Evolutionary conservation across 2,888 invertebrate genomes (phyloP), one percentile per base, ranked within the genome.

Genomic region (Barypeithes pellucidus): DNA sequence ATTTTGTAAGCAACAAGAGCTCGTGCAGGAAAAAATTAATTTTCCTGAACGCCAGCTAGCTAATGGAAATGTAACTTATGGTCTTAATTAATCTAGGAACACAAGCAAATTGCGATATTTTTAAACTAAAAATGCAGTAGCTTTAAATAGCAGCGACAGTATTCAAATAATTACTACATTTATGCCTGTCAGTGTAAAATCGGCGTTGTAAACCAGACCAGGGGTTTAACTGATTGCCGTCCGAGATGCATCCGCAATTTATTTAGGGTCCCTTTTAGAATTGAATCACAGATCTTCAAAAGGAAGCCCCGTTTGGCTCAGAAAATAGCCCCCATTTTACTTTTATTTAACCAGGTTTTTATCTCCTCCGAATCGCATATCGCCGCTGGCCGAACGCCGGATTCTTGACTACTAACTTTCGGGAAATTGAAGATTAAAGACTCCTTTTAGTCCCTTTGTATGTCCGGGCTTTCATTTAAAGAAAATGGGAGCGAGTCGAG

Each of bases 201-300:
- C 3, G 29, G 5, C 29, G 7, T 7, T 5, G 29, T 29, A 5
- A 4, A 29, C 24, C 24, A 24, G 24, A 29, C 29, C 29, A 24
- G 29, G 29, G 29, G 29, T 29, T 29, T 29, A 29, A 29, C 29
- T 29, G 71, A 71, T 71, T 71, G 50, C 65, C 50, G 67, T 73
- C 73, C 47, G 67, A 83, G 43, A 81, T 83, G 82, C 81, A 74
- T 70, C 85, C 85, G 85, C 85, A 86, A 86, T 86, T 86, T 85
- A 86, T 85, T 86, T 85, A 86, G 84, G 81, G 77, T 76, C 80
- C 81, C 77, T 82, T 78, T 82, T 84, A 81, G 83, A 84, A 84
- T 84, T 82, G 84, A 86, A 86, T 86, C 85, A 84, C 81, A 82
- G 82, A 83, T 84, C 85, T 84, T 85, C 85, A 86, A 85, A 85